Base-by-base conservation (phyloP, 2,797 vertebrate genomes). In the Danionella dracula region DNA sequence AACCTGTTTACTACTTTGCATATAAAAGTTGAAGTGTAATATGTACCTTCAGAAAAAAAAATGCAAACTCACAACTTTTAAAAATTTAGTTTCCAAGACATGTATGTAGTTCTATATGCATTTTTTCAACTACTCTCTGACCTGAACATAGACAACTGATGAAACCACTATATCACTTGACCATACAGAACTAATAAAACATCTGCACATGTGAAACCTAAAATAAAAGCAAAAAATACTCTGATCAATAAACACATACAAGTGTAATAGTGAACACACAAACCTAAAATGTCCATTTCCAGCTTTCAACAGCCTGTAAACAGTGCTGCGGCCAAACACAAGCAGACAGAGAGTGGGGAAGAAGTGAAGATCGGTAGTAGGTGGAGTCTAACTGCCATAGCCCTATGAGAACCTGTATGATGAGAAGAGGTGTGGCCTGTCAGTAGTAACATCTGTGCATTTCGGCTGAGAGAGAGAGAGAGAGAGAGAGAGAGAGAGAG, bases 371-470 rank as follows among this genome's bases (percentile, higher is more conserved):
- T n/a, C n/a, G n/a, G n/a, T 57, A 45, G 73, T 79, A 82, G 88
- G 88, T 61, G 81, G 80, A 0, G 78, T 76, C 78, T 79, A 76
- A 2, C 75, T 21, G 72, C 70, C 76, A 78, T 78, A 76, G 60
- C 85, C 87, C 85, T 84, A 88, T 89, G 78, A 88, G 82, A 74
- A 73, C 49, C 74, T 76, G 81, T 81, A 84, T 88, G 84, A 83
- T 82, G 79, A 86, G 87, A 90, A 85, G 81, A 78, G 89, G 88
- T 56, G 86, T 86, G 86, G 81, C 68, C 76, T 85, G 61, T 35
- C 68, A 73, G 68, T 75, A 80, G 82, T 80, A 89, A 87, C 88
- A 88, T 89, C 85, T 88, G 88, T 86, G 85, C 72, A 67, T 82
- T 78, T 83, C 79, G 79, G 74, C 74, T 79, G 77, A 79, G 71